A percentile compares a stretch with the other conserved stretches of the same genome.
Conservation (phyloP, 2,888 invertebrate genomes). For the Dicyrtomina minuta region DNA sequence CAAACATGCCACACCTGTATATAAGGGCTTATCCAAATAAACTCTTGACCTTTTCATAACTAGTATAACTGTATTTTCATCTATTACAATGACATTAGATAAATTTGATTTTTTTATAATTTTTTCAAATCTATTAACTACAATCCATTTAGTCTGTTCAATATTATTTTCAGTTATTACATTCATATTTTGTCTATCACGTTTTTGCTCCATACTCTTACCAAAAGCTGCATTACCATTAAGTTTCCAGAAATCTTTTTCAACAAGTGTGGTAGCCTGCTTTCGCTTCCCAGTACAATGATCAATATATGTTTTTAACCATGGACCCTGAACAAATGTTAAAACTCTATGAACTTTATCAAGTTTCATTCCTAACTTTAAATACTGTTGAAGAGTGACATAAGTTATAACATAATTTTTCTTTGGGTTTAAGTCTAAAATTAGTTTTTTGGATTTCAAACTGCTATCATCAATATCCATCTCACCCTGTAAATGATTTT, state of each 20-base stretch:
- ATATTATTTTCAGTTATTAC: not conserved
- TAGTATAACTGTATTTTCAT: slow-evolving; percentile 48
- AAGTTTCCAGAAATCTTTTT: slow-evolving; percentile 55
- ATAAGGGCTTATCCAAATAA: slow-evolving; percentile 48
- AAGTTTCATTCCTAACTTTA: slow-evolving; percentile 47
- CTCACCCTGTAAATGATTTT: not conserved
- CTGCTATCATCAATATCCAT: not conserved
- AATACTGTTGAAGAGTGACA: slow-evolving; percentile 47
- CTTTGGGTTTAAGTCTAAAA: slow-evolving; percentile 50
- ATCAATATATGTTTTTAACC: slow-evolving; percentile 52
- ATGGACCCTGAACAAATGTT: slow-evolving; percentile 48
- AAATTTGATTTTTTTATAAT: not conserved
- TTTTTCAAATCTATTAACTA: not conserved
- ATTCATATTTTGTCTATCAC: not conserved
- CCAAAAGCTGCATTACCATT: slow-evolving; percentile 55
- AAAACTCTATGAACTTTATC: slow-evolving; percentile 52
- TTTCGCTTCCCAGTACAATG: slow-evolving; percentile 52
- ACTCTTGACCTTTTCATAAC: slow-evolving; percentile 36
- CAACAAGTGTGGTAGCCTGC: slow-evolving; percentile 53
- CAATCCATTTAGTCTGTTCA: too few relatives aligned
- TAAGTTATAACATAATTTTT: slow-evolving; percentile 52
- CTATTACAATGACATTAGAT: slow-evolving; percentile 35
- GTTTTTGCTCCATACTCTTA: slow-evolving; percentile 51
- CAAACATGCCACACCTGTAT: slow-evolving; percentile 49
- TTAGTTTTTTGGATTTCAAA: too few relatives aligned